Percentiles rank a stretch among this genome's conserved stretches.
phyloP scores from a whole-genome alignment of 1,140 invertebrate species.

The Drosophila teissieri region DNA sequence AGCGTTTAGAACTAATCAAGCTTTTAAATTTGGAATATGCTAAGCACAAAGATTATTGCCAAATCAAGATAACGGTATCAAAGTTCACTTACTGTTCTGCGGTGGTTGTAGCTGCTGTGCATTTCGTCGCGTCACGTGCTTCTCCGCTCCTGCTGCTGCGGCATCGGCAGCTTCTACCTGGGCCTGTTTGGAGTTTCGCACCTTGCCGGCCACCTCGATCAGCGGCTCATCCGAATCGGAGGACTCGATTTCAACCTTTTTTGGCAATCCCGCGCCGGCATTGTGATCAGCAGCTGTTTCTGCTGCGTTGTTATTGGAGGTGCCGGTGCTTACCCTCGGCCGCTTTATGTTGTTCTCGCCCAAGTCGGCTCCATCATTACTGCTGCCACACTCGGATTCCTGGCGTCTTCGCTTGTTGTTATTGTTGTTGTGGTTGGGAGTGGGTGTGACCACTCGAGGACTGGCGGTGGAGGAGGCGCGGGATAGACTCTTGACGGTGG shows the following conservation, averaged over 20 bases:
- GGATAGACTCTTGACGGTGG: constrained; percentile 33
- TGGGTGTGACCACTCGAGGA: constrained; percentile 55
- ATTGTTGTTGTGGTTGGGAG: constrained; percentile 62
- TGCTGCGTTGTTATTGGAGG: constrained; percentile 8
- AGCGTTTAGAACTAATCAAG: no score
- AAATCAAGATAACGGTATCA: constrained; percentile 7
- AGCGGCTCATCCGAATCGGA: constrained; percentile 92
- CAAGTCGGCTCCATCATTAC: constrained; percentile 41
- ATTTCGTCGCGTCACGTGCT: constrained; percentile 75
- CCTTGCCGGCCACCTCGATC: constrained; percentile 89
- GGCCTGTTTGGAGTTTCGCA: constrained; percentile 85
- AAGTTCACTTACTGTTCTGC: constrained; percentile 57
- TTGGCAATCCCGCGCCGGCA: constrained; percentile 13
- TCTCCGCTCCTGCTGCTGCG: constrained; percentile 54
- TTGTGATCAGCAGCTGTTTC: constrained; percentile 28
- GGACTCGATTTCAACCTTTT: constrained; percentile 86
- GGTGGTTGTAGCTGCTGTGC: constrained; percentile 59
- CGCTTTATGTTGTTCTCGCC: constrained; percentile 49
- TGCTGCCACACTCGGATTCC: constrained; percentile 88
- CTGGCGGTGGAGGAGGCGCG: constrained; percentile 58
- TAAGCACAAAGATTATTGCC: not conserved
- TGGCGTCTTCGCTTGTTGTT: constrained; percentile 89
- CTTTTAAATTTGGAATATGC: not conserved
- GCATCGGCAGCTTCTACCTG: constrained; percentile 51
- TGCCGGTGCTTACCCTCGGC: constrained; percentile 50